phyloP scores from a whole-genome alignment of 2,888 invertebrate species.

The Tinea semifulvella region DNA sequence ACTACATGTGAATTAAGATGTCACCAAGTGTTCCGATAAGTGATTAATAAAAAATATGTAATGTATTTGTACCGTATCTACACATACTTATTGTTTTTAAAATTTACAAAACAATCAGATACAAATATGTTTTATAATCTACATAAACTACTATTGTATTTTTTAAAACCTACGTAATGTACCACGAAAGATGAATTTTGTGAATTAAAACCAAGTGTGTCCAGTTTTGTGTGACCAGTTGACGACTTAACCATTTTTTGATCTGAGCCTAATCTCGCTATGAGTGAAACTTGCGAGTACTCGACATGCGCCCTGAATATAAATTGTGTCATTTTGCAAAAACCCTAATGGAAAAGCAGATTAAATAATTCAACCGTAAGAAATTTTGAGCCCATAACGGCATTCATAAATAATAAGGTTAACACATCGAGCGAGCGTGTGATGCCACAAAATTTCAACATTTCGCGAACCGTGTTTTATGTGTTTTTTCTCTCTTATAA shows the following conservation, averaged over 20 bases:
- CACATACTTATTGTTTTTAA: no score
- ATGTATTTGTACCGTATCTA: no score
- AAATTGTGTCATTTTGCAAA: conserved; percentile 58
- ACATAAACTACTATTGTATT: no score
- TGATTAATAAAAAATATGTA: no score
- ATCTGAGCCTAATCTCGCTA: conserved; percentile 46
- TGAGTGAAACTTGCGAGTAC: conserved; percentile 46
- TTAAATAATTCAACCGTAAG: conserved; percentile 62
- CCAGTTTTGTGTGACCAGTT: no score
- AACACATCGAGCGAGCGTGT: conserved; percentile 38
- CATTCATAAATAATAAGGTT: conserved; percentile 58
- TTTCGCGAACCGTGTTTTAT: conserved; percentile 13
- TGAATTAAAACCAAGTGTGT: conserved; percentile 25
- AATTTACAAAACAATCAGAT: conserved; percentile 3
- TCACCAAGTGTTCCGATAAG: no score
- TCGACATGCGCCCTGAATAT: conserved; percentile 47
- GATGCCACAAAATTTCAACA: conserved; percentile 18
- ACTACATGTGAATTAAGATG: no score
- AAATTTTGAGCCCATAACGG: conserved; percentile 59
- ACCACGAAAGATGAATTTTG: no score
- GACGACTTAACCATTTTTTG: no score
- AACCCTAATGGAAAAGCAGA: conserved; percentile 63
- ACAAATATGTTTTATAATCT: conserved; percentile 15
- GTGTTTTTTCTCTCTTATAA: conserved; percentile 12
- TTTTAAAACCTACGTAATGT: no score